Evolutionary conservation across 2,888 invertebrate species (phyloP).

Genomic region (Callyntrura sp.): DNA sequence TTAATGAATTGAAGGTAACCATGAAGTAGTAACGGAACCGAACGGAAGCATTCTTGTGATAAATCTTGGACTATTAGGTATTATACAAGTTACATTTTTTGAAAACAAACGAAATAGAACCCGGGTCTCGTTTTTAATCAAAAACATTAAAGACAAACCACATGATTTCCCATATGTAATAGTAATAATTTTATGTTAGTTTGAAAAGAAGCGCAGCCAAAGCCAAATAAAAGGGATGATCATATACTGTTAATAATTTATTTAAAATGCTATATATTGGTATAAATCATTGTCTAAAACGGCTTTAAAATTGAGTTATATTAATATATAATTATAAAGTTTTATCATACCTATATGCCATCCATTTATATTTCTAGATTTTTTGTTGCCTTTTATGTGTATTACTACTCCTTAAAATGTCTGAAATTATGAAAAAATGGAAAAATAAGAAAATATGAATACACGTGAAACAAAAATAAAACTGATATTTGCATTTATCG

Average conservation of each 20-base stretch:
- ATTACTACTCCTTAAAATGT: not conserved
- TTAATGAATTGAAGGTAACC: not conserved
- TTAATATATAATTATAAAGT: constrained; percentile 17
- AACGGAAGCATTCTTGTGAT: constrained; percentile 49
- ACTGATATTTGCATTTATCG: constrained; percentile 55
- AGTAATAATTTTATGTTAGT: constrained; percentile 4
- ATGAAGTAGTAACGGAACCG: constrained; percentile 11
- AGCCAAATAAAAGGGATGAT: constrained; percentile 41
- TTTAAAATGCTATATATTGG: constrained; percentile 32
- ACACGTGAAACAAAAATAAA: constrained; percentile 47
- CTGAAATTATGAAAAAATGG: constrained; percentile 47
- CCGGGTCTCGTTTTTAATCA: constrained; percentile 13
- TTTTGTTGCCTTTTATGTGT: constrained; percentile 23
- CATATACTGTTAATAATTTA: constrained; percentile 27
- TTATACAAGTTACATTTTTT: constrained; percentile 6
- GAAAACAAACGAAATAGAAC: not conserved
- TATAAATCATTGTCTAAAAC: constrained; percentile 19
- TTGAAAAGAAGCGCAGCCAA: constrained; percentile 35
- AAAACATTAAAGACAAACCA: not conserved
- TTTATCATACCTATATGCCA: constrained; percentile 33
- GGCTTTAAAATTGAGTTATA: constrained; percentile 22
- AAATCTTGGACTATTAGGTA: constrained; percentile 24
- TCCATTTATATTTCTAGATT: not conserved
- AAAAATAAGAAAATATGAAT: constrained; percentile 11
- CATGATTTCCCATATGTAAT: not conserved